Evolutionary conservation across 2,888 invertebrate species (phyloP).

Genomic region (Nebria salina): DNA sequence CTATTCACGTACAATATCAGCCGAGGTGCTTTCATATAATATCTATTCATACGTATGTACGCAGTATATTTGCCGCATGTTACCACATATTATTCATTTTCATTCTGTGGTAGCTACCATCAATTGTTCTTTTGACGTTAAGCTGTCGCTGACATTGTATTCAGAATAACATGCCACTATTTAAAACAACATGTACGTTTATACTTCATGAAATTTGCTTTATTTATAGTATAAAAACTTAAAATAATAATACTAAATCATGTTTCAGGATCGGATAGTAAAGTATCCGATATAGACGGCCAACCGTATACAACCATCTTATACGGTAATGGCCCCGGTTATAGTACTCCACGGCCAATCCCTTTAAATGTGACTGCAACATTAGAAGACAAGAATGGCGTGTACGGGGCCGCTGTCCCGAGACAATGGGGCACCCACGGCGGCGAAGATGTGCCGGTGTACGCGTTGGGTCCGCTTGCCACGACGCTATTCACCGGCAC

Average conservation of each 20-base stretch:
- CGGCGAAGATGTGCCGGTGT: constrained; percentile 85
- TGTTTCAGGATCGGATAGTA: constrained; percentile 75
- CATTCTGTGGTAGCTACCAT: neutral
- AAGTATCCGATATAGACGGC: constrained; percentile 78
- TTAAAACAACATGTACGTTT: neutral
- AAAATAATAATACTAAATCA: constrained; percentile 7
- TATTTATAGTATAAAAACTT: neutral
- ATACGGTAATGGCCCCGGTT: constrained; percentile 82
- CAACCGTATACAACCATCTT: constrained; percentile 80
- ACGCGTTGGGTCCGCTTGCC: constrained; percentile 76
- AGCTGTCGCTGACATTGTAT: constrained; percentile 7
- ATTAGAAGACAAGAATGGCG: constrained; percentile 67
- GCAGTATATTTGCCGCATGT: neutral
- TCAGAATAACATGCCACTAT: constrained; percentile 2
- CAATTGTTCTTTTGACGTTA: neutral
- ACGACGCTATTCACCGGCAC: constrained; percentile 75
- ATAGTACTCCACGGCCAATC: constrained; percentile 71
- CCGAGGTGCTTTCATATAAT: neutral
- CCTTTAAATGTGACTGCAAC: constrained; percentile 64
- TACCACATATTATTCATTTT: neutral
- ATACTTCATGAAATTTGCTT: neutral
- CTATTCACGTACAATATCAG: neutral
- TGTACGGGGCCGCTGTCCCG: constrained; percentile 78
- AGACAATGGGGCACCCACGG: constrained; percentile 84
- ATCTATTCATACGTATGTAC: neutral